These are phyloP conservation scores for Sebastes oblongus DNA, from an alignment of 2,797 vertebrate species.

Conservation along the genomic window DNA sequence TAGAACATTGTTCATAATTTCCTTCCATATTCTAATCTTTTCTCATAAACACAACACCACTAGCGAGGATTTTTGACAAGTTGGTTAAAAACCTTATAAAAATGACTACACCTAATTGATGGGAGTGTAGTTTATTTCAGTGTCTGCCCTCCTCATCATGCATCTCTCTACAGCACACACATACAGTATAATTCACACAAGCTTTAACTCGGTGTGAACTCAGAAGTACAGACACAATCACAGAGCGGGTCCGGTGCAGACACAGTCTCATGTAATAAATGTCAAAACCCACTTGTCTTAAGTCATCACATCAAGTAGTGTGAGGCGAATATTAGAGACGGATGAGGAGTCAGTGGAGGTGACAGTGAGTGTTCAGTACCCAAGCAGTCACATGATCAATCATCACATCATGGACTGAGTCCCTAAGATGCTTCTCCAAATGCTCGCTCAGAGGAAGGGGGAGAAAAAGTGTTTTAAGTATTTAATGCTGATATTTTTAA, in stretches of 20 bases:
- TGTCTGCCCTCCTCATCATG: neutral
- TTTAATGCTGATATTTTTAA: neutral
- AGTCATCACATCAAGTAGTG: conserved; percentile 5
- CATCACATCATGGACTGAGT: neutral
- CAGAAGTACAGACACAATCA: conserved; percentile 1
- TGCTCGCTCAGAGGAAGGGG: neutral
- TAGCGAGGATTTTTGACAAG: neutral
- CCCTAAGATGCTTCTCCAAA: neutral
- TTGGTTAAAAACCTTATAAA: neutral
- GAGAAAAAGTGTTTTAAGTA: neutral
- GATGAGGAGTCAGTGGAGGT: neutral
- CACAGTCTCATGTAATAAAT: neutral
- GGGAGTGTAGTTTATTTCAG: neutral
- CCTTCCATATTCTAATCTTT: neutral
- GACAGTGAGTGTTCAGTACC: neutral
- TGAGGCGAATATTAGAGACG: neutral
- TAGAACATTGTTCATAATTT: neutral
- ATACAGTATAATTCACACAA: neutral
- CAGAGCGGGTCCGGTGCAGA: neutral
- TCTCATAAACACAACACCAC: neutral
- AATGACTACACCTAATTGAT: neutral
- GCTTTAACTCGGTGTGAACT: neutral
- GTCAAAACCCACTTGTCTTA: neutral
- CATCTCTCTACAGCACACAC: neutral
- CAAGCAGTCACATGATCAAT: neutral